These are phyloP conservation scores for Rotaria sp. DNA, from an alignment of 2,888 invertebrate species.

Conservation along the genomic window DNA sequence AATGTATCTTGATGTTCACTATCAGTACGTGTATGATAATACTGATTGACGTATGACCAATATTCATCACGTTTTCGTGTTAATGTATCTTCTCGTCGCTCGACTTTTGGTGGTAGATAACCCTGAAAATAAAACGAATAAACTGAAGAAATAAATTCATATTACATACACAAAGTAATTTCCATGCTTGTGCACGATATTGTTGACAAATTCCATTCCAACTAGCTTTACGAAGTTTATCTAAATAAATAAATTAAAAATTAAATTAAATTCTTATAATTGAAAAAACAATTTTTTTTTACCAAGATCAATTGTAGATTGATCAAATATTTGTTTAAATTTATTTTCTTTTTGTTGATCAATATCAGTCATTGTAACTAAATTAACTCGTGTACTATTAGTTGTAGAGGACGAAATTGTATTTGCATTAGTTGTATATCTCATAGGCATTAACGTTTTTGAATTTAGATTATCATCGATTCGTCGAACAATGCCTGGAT, in stretches of 20 bases:
- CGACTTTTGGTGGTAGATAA: conserved; percentile 81
- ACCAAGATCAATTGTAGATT: conserved; percentile 30
- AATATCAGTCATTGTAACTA: neutral
- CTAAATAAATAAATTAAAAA: too few relatives aligned
- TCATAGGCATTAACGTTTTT: neutral
- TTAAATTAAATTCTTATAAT: too few relatives aligned
- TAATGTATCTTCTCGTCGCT: conserved; percentile 60
- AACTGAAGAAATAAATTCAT: conserved; percentile 20
- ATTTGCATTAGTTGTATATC: neutral
- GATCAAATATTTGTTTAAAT: conserved; percentile 37
- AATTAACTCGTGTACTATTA: neutral
- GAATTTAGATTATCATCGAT: neutral
- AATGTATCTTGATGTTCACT: conserved; percentile 85
- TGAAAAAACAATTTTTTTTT: too few relatives aligned
- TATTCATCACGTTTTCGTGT: conserved; percentile 89
- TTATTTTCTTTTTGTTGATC: conserved; percentile 30
- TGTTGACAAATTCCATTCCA: conserved; percentile 94
- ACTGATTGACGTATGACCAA: conserved; percentile 85
- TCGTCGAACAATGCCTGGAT: neutral
- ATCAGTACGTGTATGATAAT: conserved; percentile 83
- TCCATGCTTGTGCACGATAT: conserved; percentile 67
- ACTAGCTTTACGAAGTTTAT: conserved; percentile 42
- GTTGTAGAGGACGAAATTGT: neutral
- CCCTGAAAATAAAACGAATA: conserved; percentile 60
- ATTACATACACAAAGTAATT: conserved; percentile 56